Conservation (phyloP, 2,888 invertebrate species). For the Caradrina clavipalpis region DNA sequence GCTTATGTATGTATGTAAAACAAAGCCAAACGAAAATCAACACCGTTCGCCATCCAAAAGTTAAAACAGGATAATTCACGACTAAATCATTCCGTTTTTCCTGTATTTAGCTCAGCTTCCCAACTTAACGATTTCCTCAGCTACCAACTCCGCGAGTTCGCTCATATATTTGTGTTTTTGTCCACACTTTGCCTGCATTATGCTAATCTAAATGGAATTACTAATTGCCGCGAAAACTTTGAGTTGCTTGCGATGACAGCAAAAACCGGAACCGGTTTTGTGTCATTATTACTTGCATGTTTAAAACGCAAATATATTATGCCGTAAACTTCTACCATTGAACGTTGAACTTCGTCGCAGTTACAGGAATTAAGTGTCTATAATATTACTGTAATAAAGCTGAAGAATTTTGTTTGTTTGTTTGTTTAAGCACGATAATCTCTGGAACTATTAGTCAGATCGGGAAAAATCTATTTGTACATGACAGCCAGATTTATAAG, state of each 20-base stretch:
- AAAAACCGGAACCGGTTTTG: conserved; percentile 60
- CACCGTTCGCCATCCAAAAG: conserved; percentile 1
- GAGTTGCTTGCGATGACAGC: conserved; percentile 45
- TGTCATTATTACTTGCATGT: conserved; percentile 58
- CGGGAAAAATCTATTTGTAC: too few species aligned
- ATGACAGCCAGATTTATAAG: too few species aligned
- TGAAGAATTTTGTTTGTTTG: too few species aligned
- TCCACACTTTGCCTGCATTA: conserved; percentile 56
- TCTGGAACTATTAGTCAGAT: too few species aligned
- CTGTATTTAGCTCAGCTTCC: conserved; percentile 34
- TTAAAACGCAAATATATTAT: conserved; percentile 43
- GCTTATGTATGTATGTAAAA: neutral
- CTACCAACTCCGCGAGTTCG: conserved; percentile 55
- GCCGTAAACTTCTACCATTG: conserved; percentile 33
- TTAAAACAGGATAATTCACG: neutral
- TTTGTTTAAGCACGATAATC: too few species aligned
- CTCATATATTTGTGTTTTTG: conserved; percentile 66
- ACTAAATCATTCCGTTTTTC: conserved; percentile 46
- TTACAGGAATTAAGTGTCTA: conserved; percentile 2
- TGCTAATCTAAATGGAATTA: conserved; percentile 63
- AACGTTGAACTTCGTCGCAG: conserved; percentile 23
- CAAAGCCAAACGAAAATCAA: neutral
- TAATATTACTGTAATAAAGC: too few species aligned
- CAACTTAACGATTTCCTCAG: conserved; percentile 49
- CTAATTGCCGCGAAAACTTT: conserved; percentile 61